These are phyloP conservation scores for Drosophila guanche DNA, from an alignment of 1,140 invertebrate genomes.

Conservation along the genomic window DNA sequence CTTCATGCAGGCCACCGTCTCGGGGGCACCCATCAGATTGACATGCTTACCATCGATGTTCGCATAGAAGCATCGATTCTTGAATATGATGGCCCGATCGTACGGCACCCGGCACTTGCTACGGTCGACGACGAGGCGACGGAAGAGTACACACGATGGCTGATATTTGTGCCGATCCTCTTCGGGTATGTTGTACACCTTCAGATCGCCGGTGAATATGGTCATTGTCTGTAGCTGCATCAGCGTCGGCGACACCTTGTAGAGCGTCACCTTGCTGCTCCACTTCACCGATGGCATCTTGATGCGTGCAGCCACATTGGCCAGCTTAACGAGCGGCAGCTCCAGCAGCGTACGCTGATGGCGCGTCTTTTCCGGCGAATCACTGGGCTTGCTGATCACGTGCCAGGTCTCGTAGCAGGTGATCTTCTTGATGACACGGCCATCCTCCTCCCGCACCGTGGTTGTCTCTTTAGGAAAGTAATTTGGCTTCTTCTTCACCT, in stretches of 20 bases:
- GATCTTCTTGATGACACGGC: slow-evolving; percentile 81
- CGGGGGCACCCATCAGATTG: slow-evolving; percentile 74
- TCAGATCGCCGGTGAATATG: slow-evolving; percentile 78
- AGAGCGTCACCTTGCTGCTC: slow-evolving; percentile 78
- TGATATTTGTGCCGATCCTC: slow-evolving; percentile 79
- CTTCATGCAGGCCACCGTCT: slow-evolving; percentile 44
- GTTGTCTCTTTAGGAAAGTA: slow-evolving; percentile 76
- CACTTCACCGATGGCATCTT: slow-evolving; percentile 64
- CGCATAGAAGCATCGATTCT: slow-evolving; percentile 79
- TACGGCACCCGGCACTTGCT: slow-evolving; percentile 69
- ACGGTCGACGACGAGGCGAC: slow-evolving; percentile 55
- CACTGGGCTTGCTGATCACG: slow-evolving; percentile 66
- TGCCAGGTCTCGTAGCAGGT: slow-evolving; percentile 83
- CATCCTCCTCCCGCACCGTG: slow-evolving; percentile 70
- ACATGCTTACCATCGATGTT: slow-evolving; percentile 83
- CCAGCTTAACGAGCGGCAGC: slow-evolving; percentile 71
- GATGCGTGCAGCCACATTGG: slow-evolving; percentile 64
- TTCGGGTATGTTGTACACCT: slow-evolving; percentile 68
- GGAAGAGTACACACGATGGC: slow-evolving; percentile 79
- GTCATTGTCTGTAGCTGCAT: slow-evolving; percentile 59
- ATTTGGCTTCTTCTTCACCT: slow-evolving; percentile 20
- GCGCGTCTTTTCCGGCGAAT: slow-evolving; percentile 24
- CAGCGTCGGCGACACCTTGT: slow-evolving; percentile 63
- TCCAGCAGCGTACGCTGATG: slow-evolving; percentile 72
- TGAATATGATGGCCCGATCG: slow-evolving; percentile 82